These are phyloP conservation scores for Xanthorhoe spadicearia DNA, from an alignment of 2,888 invertebrate species.

Conservation along the genomic window DNA sequence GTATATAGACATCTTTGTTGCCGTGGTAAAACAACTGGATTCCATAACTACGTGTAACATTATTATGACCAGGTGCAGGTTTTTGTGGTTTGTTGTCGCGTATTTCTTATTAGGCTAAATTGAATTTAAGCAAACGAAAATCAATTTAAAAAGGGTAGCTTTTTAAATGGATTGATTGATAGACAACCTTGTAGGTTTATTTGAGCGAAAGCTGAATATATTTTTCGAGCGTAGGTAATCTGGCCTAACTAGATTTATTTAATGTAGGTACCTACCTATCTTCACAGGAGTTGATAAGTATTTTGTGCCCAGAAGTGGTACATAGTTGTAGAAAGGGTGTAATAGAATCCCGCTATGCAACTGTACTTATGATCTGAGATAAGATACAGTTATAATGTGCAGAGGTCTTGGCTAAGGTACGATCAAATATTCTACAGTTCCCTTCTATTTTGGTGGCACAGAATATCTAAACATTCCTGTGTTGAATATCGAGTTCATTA, in stretches of 20 bases:
- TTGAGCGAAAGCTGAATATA: neutral
- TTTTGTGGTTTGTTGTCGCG: conserved; percentile 7
- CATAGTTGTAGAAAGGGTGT: conserved; percentile 10
- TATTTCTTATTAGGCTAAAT: conserved; percentile 13
- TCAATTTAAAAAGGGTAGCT: neutral
- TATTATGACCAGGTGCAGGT: conserved; percentile 22
- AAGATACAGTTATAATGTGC: conserved; percentile 18
- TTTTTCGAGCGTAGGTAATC: neutral
- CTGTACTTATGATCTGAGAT: conserved; percentile 20
- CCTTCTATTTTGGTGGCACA: neutral
- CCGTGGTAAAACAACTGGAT: conserved; percentile 3
- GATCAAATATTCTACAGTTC: conserved; percentile 12
- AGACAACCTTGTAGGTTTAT: neutral
- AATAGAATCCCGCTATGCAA: conserved; percentile 24
- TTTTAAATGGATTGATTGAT: neutral
- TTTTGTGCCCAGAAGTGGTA: neutral
- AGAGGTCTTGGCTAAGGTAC: conserved; percentile 10
- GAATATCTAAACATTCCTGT: neutral
- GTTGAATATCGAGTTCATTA: neutral
- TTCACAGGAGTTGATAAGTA: neutral
- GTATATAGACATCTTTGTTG: conserved; percentile 2
- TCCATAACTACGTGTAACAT: neutral
- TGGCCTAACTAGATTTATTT: neutral
- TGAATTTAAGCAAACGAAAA: conserved; percentile 9
- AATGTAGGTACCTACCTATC: neutral